Percentiles rank a stretch among this genome's conserved stretches.
These are phyloP conservation scores for Pterocles gutturalis DNA, from an alignment of 2,113 vertebrate genomes.

Conservation along the genomic window DNA sequence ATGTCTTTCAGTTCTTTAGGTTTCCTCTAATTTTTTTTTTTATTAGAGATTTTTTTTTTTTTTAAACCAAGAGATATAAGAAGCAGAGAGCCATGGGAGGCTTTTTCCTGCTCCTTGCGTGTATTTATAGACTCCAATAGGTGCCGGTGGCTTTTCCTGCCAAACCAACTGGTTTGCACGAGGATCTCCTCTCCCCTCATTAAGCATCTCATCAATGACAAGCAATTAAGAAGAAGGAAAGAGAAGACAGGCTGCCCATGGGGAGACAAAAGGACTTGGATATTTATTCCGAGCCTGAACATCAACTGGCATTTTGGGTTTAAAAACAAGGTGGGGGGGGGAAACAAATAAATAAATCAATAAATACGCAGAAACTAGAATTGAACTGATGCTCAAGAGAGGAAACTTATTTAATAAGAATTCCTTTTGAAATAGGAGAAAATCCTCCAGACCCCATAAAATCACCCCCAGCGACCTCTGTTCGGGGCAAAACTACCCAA, in stretches of 20 bases:
- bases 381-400: not conserved
- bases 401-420: not conserved
- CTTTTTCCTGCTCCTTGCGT: not conserved
- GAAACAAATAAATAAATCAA: not conserved
- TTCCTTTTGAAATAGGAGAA: not conserved
- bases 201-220: not conserved
- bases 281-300: rapidly evolving
- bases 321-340: not conserved
- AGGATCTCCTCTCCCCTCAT: not conserved
- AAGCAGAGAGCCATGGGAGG: not conserved
- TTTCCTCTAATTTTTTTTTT: not conserved
- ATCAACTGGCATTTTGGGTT: not conserved
- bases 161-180: not conserved
- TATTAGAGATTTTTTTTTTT: not conserved
- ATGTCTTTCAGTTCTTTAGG: not conserved
- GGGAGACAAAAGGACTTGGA: not conserved
- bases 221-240: not conserved
- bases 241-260: not conserved
- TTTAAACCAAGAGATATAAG: not conserved
- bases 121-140: not conserved
- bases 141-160: not conserved
- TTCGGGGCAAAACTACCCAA: not conserved
- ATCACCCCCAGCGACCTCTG: not conserved
- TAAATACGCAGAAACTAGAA: not conserved
- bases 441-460: not conserved